Base-by-base conservation (phyloP, 1,140 invertebrate species). In the Odontomachus brunneus region DNA sequence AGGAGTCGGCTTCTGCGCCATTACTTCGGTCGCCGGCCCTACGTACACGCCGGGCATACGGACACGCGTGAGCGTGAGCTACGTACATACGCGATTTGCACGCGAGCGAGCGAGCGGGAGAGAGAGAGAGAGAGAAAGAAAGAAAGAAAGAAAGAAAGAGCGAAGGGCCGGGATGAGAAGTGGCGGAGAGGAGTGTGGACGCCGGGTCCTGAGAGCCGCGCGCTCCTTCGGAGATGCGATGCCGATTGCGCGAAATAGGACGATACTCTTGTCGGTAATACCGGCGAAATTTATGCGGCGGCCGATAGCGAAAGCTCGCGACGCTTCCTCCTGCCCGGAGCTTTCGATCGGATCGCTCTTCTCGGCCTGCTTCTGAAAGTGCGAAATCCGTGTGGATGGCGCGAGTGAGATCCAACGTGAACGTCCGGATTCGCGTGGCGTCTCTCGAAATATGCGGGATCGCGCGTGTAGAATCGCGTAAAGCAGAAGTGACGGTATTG, bases 1-100 rank as follows among this genome's bases (percentile, higher is more conserved):
- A 90, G 91, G 89, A 92, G 90, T 91, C 29, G 91, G 92, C 92
- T 93, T 91, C 91, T 92, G 91, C 91, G 91, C 91, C 92, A 93
- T 93, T 93, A 92, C 91, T 91, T 89, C 89, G 82, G 86, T 87
- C 81, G 83, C 55, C 74, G 89, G 65, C 44, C 69, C 84, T 84
- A 86, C 75, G 85, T 84, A 63, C 75, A 72, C 86, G 81, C 82
- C 74, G 75, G 71, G 72, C 69, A 65, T 17, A 26, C 48, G 19
- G 22, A 51, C 73, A 44, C 78, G 51, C 66, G 74, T 62, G 83
- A 66, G 53, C 59, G 72, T 66, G 63, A 72, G 59, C 57, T 24
- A 63, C 48, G 72, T 67, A 85, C 60, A n/a, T n/a, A 73, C 38
- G 86, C 83, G 73, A 72, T 49, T 85, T 88, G 78, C 86, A 83